Evolutionary conservation across 2,113 vertebrate species (phyloP).

Genomic region (Lathamus discolor): DNA sequence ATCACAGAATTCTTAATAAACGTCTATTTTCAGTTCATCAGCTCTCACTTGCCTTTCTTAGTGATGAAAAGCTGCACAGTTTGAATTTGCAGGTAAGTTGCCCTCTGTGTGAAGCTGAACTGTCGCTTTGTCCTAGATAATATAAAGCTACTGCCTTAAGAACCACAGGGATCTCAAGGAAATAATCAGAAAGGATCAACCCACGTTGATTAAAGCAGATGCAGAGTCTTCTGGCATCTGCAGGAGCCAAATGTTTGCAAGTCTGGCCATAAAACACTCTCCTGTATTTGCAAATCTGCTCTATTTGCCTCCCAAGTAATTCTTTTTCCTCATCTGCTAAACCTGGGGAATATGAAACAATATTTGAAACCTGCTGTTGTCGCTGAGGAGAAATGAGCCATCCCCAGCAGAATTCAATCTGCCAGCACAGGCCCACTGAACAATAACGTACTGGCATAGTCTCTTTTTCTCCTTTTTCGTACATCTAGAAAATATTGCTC

Average conservation of each 20-base stretch:
- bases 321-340: constrained; percentile 33
- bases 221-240: constrained; percentile 14
- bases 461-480: not conserved
- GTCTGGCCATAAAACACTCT: constrained; percentile 38
- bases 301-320: constrained; percentile 25
- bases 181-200: constrained; percentile 16
- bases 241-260: constrained; percentile 32
- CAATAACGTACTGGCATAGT: not conserved
- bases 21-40: not conserved
- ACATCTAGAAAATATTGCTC: not conserved
- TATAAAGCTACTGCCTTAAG: not conserved
- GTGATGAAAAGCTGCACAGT: not conserved
- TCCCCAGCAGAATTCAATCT: not conserved
- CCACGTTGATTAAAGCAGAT: constrained; percentile 26
- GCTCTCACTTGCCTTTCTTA: not conserved
- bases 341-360: constrained; percentile 13
- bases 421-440: not conserved
- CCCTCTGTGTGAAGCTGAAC: not conserved
- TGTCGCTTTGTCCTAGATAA: not conserved
- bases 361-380: constrained; percentile 39
- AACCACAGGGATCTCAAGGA: not conserved
- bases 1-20: not conserved
- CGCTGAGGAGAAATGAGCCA: not conserved
- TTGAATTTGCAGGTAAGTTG: constrained; percentile 8
- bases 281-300: constrained; percentile 50